phyloP scores from a whole-genome alignment of 1,140 invertebrate species.

The Apolygus lucorum region DNA sequence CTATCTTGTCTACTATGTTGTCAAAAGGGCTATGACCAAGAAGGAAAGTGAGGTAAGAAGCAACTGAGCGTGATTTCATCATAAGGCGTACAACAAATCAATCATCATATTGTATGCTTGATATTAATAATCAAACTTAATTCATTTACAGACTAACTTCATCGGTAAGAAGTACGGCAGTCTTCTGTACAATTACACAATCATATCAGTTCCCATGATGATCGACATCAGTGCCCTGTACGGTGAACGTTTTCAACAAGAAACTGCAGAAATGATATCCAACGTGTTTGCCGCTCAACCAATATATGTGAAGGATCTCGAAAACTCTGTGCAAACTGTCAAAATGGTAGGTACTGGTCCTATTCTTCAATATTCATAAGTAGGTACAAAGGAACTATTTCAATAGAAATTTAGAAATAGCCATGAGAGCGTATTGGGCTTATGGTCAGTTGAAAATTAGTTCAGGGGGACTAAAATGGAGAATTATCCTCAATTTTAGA shows the following conservation, averaged over 20 bases:
- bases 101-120: too few relatives aligned
- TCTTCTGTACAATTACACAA: slow-evolving; percentile 67
- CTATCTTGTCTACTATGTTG: slow-evolving; percentile 54
- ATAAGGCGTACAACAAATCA: slow-evolving; percentile 1
- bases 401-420: too few relatives aligned
- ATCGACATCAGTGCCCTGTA: slow-evolving; percentile 68
- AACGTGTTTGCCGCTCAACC: slow-evolving; percentile 60
- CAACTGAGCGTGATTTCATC: neutral
- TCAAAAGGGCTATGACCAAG: slow-evolving; percentile 61
- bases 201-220: slow-evolving; percentile 72
- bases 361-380: neutral
- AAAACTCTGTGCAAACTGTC: slow-evolving; percentile 41
- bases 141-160: slow-evolving; percentile 46
- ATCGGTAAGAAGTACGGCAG: slow-evolving; percentile 55
- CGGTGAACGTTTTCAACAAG: slow-evolving; percentile 52
- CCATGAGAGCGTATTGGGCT: too few relatives aligned
- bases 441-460: too few relatives aligned
- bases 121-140: neutral
- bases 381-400: too few relatives aligned
- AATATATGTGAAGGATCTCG: slow-evolving; percentile 58
- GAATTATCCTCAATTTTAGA: too few relatives aligned
- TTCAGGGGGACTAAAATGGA: too few relatives aligned
- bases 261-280: slow-evolving; percentile 53
- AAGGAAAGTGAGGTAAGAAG: slow-evolving; percentile 55
- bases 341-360: slow-evolving; percentile 19